phyloP scores from a whole-genome alignment of 2,888 invertebrate genomes.

The Diarsia brunnea region DNA sequence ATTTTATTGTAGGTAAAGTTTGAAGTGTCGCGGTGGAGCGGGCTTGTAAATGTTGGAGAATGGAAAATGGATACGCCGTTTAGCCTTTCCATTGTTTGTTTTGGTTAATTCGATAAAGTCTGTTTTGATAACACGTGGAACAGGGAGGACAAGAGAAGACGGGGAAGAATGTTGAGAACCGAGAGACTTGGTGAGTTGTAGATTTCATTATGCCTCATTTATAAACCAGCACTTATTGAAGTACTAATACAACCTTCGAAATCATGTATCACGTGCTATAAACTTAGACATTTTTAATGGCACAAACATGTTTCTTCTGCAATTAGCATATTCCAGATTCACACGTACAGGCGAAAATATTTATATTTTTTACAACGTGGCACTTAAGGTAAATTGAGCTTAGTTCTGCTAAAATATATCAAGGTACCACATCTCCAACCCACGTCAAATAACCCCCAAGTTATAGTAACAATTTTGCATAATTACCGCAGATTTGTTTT shows the following conservation, averaged over 20 bases:
- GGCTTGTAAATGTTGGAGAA: conserved; percentile 41
- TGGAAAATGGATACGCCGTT: conserved; percentile 34
- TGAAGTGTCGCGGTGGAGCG: conserved; percentile 27
- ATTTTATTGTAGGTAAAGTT: conserved; percentile 73
- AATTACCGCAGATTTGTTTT: neutral
- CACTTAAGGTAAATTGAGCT: neutral
- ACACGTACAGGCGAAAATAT: neutral
- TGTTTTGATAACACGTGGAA: neutral
- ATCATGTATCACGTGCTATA: neutral
- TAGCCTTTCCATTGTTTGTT: conserved; percentile 26
- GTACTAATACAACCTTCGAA: neutral
- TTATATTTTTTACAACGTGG: neutral
- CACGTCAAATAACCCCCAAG: neutral
- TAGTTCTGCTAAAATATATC: neutral
- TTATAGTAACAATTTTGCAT: neutral
- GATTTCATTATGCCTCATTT: neutral
- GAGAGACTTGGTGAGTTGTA: neutral
- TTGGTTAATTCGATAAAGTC: conserved; percentile 6
- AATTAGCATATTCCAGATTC: neutral
- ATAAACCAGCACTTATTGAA: neutral
- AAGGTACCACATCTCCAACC: neutral
- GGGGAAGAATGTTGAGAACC: neutral
- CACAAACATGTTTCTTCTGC: neutral
- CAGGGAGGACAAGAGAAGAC: neutral
- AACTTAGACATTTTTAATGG: neutral